Evolutionary conservation across 2,888 invertebrate species (phyloP).

Genomic region (Athalia circularis): DNA sequence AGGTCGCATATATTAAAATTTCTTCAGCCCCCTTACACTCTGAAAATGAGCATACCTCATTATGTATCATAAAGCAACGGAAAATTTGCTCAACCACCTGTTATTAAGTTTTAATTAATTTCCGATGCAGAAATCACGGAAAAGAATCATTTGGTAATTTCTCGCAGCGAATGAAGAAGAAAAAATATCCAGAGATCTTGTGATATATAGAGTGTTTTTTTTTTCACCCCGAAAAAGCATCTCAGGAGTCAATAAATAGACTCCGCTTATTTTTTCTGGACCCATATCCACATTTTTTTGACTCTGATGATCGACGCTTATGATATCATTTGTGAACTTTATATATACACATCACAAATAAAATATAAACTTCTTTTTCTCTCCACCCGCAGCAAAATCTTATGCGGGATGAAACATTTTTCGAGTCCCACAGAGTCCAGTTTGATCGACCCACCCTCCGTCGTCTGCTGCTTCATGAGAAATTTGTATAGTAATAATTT

Average conservation of each 20-base stretch:
- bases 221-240: too few species aligned
- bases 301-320: conserved; percentile 14
- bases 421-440: conserved; percentile 38
- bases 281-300: conserved; percentile 4
- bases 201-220: too few species aligned
- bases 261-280: background rate
- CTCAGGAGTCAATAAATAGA: background rate
- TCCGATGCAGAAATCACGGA: too few species aligned
- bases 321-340: background rate
- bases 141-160: too few species aligned
- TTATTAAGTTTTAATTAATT: too few species aligned
- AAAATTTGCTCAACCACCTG: too few species aligned
- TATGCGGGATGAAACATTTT: conserved; percentile 61
- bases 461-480: conserved; percentile 55
- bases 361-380: conserved; percentile 47
- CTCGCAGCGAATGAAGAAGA: too few species aligned
- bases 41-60: background rate
- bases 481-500: conserved; percentile 52
- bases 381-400: conserved; percentile 60
- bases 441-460: conserved; percentile 53
- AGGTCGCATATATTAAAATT: background rate
- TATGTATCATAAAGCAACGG: too few species aligned
- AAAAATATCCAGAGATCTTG: too few species aligned
- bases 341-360: background rate
- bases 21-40: background rate